Evolutionary conservation across 2,113 vertebrate genomes (phyloP).

Genomic region (Vicugna pacos): DNA sequence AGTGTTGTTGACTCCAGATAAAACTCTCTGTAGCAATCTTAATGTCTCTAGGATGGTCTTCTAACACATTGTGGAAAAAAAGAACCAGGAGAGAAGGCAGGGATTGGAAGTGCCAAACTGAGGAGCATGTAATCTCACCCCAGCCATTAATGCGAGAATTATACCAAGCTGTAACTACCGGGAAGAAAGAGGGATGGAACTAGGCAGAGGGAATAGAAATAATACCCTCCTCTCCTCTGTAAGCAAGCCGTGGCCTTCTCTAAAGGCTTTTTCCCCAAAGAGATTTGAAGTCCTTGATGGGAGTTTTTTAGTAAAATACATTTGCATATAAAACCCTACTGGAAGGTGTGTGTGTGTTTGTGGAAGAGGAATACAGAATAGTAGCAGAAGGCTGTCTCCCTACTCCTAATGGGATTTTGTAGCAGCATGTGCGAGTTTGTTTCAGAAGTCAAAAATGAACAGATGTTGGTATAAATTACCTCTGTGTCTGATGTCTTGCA

Average conservation of each 20-base stretch:
- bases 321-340: constrained; percentile 82
- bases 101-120: constrained; percentile 43
- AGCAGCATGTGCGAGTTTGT: constrained; percentile 93
- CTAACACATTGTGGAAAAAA: not conserved
- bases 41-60: not conserved
- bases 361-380: constrained; percentile 85
- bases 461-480: constrained; percentile 98
- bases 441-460: constrained; percentile 95
- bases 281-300: constrained; percentile 63
- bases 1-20: not conserved
- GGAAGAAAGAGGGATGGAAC: constrained; percentile 57
- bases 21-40: constrained; percentile 1
- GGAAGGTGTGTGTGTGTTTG: constrained; percentile 54
- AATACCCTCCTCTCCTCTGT: constrained; percentile 69
- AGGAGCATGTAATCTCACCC: constrained; percentile 35
- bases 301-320: constrained; percentile 76
- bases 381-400: constrained; percentile 88
- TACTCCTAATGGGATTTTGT: constrained; percentile 91
- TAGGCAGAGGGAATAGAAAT: constrained; percentile 69
- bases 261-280: constrained; percentile 26
- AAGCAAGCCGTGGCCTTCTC: not conserved
- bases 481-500: constrained; percentile 93
- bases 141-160: constrained; percentile 52
- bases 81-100: constrained; percentile 66
- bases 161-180: constrained; percentile 37